Evolutionary conservation across 1,140 invertebrate genomes (phyloP).

Genomic region (Eciton burchellii): DNA sequence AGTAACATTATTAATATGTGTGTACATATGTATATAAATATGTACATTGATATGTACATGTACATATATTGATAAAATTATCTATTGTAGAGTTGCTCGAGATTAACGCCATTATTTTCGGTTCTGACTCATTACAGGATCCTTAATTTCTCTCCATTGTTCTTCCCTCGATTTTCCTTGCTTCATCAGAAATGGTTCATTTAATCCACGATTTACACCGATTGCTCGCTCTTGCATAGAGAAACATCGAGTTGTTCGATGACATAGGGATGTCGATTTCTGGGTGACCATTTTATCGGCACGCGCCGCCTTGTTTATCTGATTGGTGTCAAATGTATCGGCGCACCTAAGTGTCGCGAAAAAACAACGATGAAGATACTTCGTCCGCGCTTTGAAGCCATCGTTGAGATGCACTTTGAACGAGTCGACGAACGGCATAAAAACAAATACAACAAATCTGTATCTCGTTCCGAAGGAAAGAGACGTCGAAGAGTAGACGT

Average conservation of each 20-base stretch:
- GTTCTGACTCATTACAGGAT: background rate
- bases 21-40: no score
- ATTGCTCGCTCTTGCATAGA: background rate
- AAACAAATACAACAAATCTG: conserved; percentile 20
- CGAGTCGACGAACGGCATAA: background rate
- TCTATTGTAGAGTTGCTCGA: background rate
- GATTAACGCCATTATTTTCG: background rate
- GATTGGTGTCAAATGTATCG: conserved; percentile 49
- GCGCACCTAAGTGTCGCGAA: conserved; percentile 42
- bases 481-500: background rate
- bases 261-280: conserved; percentile 42
- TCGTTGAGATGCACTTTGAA: conserved; percentile 9
- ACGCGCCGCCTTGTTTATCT: conserved; percentile 13
- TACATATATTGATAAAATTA: no score
- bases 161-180: background rate
- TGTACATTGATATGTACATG: no score
- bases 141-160: background rate
- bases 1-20: no score
- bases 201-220: background rate
- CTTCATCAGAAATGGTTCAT: background rate
- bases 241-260: background rate
- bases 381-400: conserved; percentile 32
- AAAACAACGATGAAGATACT: conserved; percentile 22
- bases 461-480: background rate
- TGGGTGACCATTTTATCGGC: conserved; percentile 54